phyloP scores from a whole-genome alignment of 2,797 vertebrate species.

The Mionectes olivaceus region DNA sequence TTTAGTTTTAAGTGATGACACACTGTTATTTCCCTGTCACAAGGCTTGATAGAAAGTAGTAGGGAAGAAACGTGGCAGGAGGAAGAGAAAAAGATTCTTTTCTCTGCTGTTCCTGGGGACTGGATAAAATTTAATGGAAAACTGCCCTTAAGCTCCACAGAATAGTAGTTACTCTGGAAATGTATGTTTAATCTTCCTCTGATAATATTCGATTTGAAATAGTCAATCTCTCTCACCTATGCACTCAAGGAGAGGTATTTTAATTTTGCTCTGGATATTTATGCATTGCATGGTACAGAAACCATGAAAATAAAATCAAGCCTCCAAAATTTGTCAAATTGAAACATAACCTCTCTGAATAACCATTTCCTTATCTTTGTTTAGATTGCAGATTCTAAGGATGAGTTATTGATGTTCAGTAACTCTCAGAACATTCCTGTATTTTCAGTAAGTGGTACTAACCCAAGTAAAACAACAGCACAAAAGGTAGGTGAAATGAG shows the following conservation, averaged over 20 bases:
- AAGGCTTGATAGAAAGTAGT: not conserved
- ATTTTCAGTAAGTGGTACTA: slow-evolving; percentile 71
- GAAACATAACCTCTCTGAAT: not conserved
- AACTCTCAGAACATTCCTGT: slow-evolving; percentile 71
- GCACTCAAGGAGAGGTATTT: not conserved
- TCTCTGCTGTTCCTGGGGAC: not conserved
- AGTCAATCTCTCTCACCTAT: not conserved
- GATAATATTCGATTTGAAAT: not conserved
- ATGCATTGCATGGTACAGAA: not conserved
- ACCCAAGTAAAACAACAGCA: slow-evolving; percentile 66
- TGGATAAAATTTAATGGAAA: not conserved
- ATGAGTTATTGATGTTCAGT: slow-evolving; percentile 85
- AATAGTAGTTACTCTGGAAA: not conserved
- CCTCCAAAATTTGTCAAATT: not conserved
- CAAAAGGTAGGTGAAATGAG: slow-evolving; percentile 60
- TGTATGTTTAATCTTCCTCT: not conserved
- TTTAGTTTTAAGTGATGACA: not conserved
- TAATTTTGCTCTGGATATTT: not conserved
- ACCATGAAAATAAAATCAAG: not conserved
- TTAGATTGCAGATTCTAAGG: slow-evolving; percentile 87
- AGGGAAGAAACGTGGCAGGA: not conserved
- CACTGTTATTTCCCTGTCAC: not conserved
- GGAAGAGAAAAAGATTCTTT: not conserved
- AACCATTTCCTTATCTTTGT: not conserved
- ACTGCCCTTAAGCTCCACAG: not conserved